Conservation (phyloP, 2,113 vertebrate genomes). For the Brevimyrus niger region DNA sequence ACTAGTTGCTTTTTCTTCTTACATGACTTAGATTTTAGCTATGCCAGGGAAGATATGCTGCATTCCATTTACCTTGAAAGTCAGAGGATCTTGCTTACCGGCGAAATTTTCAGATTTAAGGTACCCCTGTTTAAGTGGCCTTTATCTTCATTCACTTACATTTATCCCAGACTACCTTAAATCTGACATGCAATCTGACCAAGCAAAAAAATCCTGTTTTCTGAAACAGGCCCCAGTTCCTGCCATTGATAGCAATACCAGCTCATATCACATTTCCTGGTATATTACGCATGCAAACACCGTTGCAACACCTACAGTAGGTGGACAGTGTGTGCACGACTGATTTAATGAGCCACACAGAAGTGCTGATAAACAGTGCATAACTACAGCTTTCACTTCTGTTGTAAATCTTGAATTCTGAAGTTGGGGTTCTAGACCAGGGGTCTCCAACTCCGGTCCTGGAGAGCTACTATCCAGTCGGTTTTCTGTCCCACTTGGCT, state of each 20-base stretch:
- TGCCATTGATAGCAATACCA: neutral
- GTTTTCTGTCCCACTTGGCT: too few species aligned
- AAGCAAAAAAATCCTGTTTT: neutral
- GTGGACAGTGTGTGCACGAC: neutral
- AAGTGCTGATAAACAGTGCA: neutral
- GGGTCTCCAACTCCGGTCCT: too few species aligned
- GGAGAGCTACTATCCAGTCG: too few species aligned
- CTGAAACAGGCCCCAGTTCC: neutral
- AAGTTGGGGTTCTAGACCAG: neutral
- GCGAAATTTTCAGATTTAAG: neutral
- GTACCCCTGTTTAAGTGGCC: neutral
- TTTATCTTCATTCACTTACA: neutral
- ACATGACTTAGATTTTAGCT: neutral
- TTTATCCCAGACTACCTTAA: neutral
- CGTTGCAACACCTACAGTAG: neutral
- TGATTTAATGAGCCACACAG: neutral
- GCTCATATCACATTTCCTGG: neutral
- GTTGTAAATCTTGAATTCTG: neutral
- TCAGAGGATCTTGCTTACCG: neutral
- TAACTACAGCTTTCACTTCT: neutral
- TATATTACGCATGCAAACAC: neutral
- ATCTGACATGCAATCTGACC: neutral
- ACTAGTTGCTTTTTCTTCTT: neutral
- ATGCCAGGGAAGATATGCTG: neutral
- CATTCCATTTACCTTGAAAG: neutral